Conservation (phyloP, 2,888 invertebrate species). For the Coleophora deauratella region DNA sequence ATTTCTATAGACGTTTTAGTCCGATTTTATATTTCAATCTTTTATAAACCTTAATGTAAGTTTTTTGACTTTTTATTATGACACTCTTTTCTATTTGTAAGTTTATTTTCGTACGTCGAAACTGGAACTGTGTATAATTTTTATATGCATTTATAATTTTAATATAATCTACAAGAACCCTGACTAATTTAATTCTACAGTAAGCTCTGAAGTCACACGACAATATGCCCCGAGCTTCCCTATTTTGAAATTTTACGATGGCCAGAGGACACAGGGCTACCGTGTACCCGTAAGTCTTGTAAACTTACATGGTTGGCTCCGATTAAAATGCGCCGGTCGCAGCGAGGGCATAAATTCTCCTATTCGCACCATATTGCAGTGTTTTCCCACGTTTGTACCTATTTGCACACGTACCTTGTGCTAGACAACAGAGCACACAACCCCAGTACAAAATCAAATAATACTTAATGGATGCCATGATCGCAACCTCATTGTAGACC, state of each 20-base stretch:
- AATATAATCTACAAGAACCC: too few species aligned
- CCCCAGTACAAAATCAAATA: constrained; percentile 51
- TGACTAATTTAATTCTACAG: too few species aligned
- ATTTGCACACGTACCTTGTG: constrained; percentile 6
- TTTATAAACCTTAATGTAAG: constrained; percentile 64
- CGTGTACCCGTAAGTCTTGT: too few species aligned
- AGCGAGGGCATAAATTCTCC: constrained; percentile 6
- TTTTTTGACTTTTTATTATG: constrained; percentile 58
- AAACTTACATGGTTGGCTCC: not conserved
- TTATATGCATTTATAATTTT: too few species aligned
- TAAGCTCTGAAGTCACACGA: too few species aligned
- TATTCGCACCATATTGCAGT: not conserved
- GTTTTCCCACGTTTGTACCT: not conserved
- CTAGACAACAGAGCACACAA: constrained; percentile 60
- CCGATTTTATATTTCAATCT: constrained; percentile 70
- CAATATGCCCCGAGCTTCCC: too few species aligned
- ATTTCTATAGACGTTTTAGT: constrained; percentile 59
- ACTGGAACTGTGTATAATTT: too few species aligned
- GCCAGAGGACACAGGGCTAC: too few species aligned
- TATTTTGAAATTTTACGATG: too few species aligned
- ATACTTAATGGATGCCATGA: too few species aligned
- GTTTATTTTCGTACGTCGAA: too few species aligned
- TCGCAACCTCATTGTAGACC: constrained; percentile 17
- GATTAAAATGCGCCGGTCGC: constrained; percentile 1
- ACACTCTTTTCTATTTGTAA: constrained; percentile 27